Conservation (phyloP, 2,888 invertebrate species). For the Leptothorax acervorum region DNA sequence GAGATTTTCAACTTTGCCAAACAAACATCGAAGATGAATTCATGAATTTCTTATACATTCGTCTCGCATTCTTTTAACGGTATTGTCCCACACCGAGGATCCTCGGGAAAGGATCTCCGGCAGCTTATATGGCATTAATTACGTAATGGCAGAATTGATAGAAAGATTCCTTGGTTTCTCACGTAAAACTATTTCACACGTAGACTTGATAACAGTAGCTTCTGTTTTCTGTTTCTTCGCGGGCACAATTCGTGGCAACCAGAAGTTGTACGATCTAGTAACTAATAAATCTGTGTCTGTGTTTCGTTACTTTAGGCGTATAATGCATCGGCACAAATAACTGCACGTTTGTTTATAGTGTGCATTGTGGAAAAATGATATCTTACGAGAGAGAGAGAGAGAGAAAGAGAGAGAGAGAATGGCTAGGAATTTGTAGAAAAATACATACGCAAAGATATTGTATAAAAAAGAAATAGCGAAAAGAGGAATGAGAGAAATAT, state of each 20-base stretch:
- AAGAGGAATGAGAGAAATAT: background rate
- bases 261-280: slow-evolving; percentile 4
- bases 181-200: slow-evolving; percentile 49
- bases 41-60: slow-evolving; percentile 24
- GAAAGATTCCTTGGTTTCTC: slow-evolving; percentile 13
- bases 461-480: background rate
- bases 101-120: slow-evolving; percentile 20
- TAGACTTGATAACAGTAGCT: background rate
- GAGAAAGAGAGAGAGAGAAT: background rate
- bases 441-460: background rate
- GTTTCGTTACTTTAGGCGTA: slow-evolving; percentile 11
- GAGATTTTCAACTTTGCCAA: background rate
- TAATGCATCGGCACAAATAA: background rate
- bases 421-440: background rate
- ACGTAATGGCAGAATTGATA: slow-evolving; percentile 24
- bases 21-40: slow-evolving; percentile 1
- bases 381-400: background rate
- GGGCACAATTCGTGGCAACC: slow-evolving; percentile 22
- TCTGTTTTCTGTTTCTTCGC: slow-evolving; percentile 8
- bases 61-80: slow-evolving; percentile 51
- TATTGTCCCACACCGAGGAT: slow-evolving; percentile 5
- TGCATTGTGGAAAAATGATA: background rate
- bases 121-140: slow-evolving; percentile 35
- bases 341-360: background rate
- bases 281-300: slow-evolving; percentile 13